A percentile compares a stretch with the other conserved stretches of the same genome.
These are phyloP conservation scores for Magallana ariakensis DNA, from an alignment of 1,140 invertebrate genomes.

Conservation along the genomic window DNA sequence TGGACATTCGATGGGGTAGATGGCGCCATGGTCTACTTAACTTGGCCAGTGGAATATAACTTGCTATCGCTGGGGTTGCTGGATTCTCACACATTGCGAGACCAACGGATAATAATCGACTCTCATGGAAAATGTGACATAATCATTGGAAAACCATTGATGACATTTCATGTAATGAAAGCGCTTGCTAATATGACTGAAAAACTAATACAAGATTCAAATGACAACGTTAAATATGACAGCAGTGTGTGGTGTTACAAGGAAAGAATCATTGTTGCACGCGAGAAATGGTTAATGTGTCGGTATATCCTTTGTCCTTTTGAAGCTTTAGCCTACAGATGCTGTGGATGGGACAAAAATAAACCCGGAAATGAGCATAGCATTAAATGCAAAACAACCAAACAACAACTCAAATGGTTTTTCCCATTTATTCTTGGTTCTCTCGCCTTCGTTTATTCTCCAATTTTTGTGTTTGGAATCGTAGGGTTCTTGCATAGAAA, in stretches of 20 bases:
- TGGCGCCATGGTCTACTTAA: neutral
- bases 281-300: conserved; percentile 38
- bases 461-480: conserved; percentile 1
- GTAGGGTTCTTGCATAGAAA: neutral
- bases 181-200: neutral
- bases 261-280: conserved; percentile 36
- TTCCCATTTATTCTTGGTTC: conserved; percentile 51
- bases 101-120: neutral
- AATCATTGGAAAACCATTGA: neutral
- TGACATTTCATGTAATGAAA: neutral
- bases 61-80: neutral
- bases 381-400: neutral
- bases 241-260: conserved; percentile 56
- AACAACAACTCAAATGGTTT: conserved; percentile 39
- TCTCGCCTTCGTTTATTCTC: neutral
- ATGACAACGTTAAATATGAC: conserved; percentile 36
- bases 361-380: neutral
- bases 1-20: neutral
- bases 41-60: conserved; percentile 2
- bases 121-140: neutral
- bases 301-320: conserved; percentile 48
- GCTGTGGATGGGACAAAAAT: conserved; percentile 36
- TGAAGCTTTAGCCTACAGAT: conserved; percentile 45
- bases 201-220: neutral
- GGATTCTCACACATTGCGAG: conserved; percentile 5